Conservation (phyloP, 1,140 invertebrate species). For the Habropoda laboriosa region DNA sequence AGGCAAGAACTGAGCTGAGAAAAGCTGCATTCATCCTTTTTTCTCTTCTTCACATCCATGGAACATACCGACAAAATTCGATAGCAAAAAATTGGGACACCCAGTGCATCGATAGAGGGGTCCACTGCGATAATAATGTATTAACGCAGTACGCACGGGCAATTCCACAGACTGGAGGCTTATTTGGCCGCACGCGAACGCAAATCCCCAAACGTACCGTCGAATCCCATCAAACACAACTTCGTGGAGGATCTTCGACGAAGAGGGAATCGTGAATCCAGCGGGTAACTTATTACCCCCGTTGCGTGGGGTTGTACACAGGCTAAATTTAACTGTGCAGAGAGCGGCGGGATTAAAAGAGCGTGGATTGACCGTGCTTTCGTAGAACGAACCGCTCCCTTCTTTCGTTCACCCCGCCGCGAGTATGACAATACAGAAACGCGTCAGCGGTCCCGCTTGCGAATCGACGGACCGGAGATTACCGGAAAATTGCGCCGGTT, state of each 20-base stretch:
- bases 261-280: slow-evolving; percentile 18
- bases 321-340: slow-evolving; percentile 5
- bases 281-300: slow-evolving; percentile 28
- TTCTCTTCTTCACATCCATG: no score
- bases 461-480: slow-evolving; percentile 17
- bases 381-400: background rate
- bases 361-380: slow-evolving; percentile 39
- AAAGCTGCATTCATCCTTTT: no score
- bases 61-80: no score
- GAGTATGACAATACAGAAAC: background rate
- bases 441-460: background rate
- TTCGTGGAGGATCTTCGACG: background rate
- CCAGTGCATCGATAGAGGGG: background rate
- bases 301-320: background rate
- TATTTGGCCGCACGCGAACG: slow-evolving; percentile 8
- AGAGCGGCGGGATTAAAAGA: slow-evolving; percentile 22
- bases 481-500: slow-evolving; percentile 4
- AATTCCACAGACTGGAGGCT: slow-evolving; percentile 4
- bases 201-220: slow-evolving; percentile 24
- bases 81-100: no score
- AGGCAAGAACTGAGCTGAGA: no score
- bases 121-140: slow-evolving; percentile 18
- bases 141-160: slow-evolving; percentile 23
- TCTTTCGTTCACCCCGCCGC: background rate
- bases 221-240: slow-evolving; percentile 43